These are phyloP conservation scores for Psittacula echo DNA, from an alignment of 2,797 vertebrate genomes.

Conservation along the genomic window DNA sequence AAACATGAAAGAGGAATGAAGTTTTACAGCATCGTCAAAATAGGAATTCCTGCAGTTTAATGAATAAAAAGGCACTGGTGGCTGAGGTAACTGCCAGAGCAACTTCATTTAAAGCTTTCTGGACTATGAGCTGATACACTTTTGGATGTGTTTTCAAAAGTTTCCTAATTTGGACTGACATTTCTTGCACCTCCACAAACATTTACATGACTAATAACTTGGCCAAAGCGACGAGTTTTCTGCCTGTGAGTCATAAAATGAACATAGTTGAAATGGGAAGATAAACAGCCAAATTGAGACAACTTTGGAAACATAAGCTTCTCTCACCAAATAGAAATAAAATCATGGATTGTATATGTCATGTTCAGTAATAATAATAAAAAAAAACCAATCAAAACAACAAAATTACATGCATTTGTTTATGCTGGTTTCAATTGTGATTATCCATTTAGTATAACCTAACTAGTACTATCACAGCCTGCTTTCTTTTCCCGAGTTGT, in stretches of 20 bases:
- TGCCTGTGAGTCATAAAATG: conserved; percentile 47
- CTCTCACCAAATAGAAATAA: background rate
- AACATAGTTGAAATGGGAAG: background rate
- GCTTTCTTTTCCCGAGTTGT: accelerated
- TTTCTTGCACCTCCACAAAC: conserved; percentile 54
- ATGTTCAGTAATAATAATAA: background rate
- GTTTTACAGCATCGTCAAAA: background rate
- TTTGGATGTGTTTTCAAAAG: conserved; percentile 29
- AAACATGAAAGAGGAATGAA: background rate
- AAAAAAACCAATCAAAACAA: background rate
- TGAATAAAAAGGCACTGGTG: background rate
- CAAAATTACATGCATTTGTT: background rate
- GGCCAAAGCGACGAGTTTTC: background rate
- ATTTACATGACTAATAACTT: conserved; percentile 61
- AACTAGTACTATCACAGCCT: background rate
- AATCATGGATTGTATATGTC: background rate
- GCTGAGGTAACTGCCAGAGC: background rate
- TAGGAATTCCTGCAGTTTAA: background rate
- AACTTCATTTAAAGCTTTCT: conserved; percentile 38
- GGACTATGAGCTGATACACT: background rate
- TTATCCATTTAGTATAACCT: background rate
- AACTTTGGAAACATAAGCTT: background rate
- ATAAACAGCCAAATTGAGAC: conserved; percentile 7
- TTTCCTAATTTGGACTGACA: conserved; percentile 56
- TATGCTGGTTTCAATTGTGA: background rate